These are phyloP conservation scores for Actinia equina DNA, from an alignment of 64 coral and sea anemone species.

Conservation along the genomic window DNA sequence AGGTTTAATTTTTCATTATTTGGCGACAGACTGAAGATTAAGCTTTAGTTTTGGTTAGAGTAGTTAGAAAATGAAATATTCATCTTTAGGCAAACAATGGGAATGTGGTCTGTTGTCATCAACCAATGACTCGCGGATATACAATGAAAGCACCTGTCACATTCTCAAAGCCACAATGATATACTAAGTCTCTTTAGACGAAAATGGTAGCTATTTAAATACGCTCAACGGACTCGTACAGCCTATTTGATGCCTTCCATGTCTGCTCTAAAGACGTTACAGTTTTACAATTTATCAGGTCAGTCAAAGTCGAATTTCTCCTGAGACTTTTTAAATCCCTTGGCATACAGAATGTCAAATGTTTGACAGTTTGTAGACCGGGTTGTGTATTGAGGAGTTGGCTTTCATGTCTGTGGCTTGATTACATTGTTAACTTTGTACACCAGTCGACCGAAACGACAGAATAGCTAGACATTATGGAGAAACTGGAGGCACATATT, in stretches of 20 bases:
- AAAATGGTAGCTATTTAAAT: neutral
- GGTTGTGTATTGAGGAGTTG: neutral
- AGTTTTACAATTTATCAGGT: neutral
- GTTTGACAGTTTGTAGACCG: neutral
- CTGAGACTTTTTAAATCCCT: neutral
- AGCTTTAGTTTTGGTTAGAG: neutral
- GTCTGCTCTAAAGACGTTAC: too few species aligned
- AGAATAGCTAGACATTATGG: neutral
- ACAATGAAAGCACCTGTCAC: conserved; percentile 6
- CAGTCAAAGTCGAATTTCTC: neutral
- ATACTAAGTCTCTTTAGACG: neutral
- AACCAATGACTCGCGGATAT: conserved; percentile 5
- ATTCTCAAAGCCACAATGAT: neutral
- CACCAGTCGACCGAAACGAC: neutral
- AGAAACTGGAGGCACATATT: neutral
- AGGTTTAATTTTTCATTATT: neutral
- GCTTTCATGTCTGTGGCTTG: neutral
- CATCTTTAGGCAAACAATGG: neutral
- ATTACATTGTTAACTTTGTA: conserved; percentile 3
- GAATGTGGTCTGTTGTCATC: neutral
- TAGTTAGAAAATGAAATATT: neutral
- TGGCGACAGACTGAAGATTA: neutral
- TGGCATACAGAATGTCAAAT: neutral
- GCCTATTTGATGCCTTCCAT: too few species aligned
- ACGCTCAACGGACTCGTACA: too few species aligned